phyloP scores from a whole-genome alignment of 1,140 invertebrate species.

The Lordiphosa mommai region DNA sequence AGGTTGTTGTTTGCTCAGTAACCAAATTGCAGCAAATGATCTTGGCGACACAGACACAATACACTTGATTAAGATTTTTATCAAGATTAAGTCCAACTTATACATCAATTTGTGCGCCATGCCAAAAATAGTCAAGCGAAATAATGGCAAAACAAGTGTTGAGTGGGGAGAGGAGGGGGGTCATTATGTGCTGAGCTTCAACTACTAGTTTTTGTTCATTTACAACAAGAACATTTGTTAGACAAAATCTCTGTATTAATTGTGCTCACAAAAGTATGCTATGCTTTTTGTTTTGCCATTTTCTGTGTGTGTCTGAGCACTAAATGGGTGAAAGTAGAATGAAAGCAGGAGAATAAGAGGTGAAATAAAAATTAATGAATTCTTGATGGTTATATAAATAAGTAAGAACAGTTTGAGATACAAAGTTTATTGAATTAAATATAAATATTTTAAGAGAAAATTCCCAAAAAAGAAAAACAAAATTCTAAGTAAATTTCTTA shows the following conservation, averaged over 20 bases:
- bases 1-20: not conserved
- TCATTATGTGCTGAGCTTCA: not conserved
- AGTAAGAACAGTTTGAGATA: no score
- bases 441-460: no score
- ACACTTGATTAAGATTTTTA: constrained; percentile 27
- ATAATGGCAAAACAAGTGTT: constrained; percentile 32
- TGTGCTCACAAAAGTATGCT: constrained; percentile 25
- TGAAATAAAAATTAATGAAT: no score
- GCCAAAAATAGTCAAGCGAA: constrained; percentile 43
- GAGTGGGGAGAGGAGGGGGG: not conserved
- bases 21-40: constrained; percentile 4
- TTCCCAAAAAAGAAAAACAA: no score
- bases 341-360: no score
- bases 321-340: no score
- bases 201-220: not conserved
- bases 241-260: constrained; percentile 13
- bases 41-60: not conserved
- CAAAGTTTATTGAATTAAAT: no score
- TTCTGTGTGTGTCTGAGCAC: no score
- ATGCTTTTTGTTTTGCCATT: constrained; percentile 6
- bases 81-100: constrained; percentile 52
- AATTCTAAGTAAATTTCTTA: no score
- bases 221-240: not conserved
- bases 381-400: no score
- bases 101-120: constrained; percentile 54